Conservation (phyloP, 1,140 invertebrate species). For the Listronotus oregonensis region DNA sequence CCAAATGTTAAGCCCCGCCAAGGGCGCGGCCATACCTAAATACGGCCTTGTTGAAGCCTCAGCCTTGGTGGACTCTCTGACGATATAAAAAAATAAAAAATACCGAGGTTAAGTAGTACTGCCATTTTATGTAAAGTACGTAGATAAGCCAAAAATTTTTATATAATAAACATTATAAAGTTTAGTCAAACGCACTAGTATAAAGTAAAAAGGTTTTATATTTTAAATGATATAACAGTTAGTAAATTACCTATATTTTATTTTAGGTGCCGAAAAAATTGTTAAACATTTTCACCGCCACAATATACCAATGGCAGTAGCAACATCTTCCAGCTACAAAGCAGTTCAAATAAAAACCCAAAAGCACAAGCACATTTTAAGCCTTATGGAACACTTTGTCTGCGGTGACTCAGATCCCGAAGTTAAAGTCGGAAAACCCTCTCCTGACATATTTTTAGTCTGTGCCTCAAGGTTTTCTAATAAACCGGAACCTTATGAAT, state of each 20-base stretch:
- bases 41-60: too few species aligned
- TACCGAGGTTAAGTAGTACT: too few species aligned
- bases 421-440: constrained; percentile 88
- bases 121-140: too few species aligned
- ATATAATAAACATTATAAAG: too few species aligned
- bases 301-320: constrained; percentile 82
- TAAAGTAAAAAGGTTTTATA: too few species aligned
- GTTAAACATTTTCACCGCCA: constrained; percentile 78
- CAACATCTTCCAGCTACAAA: constrained; percentile 81
- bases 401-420: constrained; percentile 85
- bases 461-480: constrained; percentile 80
- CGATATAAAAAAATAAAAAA: too few species aligned
- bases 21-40: too few species aligned
- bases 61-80: too few species aligned
- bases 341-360: constrained; percentile 79
- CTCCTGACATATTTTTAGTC: constrained; percentile 90
- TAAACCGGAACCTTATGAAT: constrained; percentile 62
- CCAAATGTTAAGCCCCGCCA: too few species aligned
- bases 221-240: too few species aligned
- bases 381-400: constrained; percentile 82
- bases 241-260: constrained; percentile 51
- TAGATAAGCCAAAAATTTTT: too few species aligned
- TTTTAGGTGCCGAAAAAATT: constrained; percentile 77
- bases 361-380: constrained; percentile 71
- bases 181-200: too few species aligned